Base-by-base conservation (phyloP, 37 sponge, comb jelly and placozoan genomes). In the Mnemiopsis leidyi region DNA sequence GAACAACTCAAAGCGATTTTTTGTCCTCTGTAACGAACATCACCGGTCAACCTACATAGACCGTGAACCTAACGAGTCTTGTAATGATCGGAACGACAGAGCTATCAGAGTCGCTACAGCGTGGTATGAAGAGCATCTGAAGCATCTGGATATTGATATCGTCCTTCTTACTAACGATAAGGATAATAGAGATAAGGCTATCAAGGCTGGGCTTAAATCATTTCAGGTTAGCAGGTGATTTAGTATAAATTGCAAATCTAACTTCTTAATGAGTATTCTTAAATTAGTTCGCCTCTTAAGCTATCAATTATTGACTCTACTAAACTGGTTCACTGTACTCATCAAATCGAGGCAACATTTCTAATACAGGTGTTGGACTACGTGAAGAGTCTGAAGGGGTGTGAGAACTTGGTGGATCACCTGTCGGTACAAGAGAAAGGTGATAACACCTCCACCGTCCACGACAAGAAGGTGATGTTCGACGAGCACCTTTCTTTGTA, bases 11-110 rank as follows among this genome's bases (percentile, higher is more conserved):
- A 97, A 95, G 88, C 35, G 92, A 18, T 99, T 97, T 94, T 95
- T 94, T 82, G 99, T 99, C 16, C 94, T 99, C 83, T 93, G 95
- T 68, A 99, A 99, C 76, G 97, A 99, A 79, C 97, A 97, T 68
- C 97, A 96, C 94, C 90, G 94, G 35, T 23, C 69, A 16, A 82
- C 69, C 37, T 71, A 77, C 68, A 75, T 93, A n/a, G 69, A 76
- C 35, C 71, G 96, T 69, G 37, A 92, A 39, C 82, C 36, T 1
- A 94, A 93, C 25, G 99, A 99, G 68, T 92, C 95, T 16, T 32
- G 96, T 16, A 96, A 99, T 88, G 97, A 97, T 79, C 92, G 95
- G 21, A 99, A 97, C 93, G 99, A 99, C 83, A 38, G 99, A 61
- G 95, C 97, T 68, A 97, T 97, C 73, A 90, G 97, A 28, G 92